Evolutionary conservation across 2,113 vertebrate genomes (phyloP), one percentile per base, ranked within the genome.

Genomic region (Aramus guarauna): DNA sequence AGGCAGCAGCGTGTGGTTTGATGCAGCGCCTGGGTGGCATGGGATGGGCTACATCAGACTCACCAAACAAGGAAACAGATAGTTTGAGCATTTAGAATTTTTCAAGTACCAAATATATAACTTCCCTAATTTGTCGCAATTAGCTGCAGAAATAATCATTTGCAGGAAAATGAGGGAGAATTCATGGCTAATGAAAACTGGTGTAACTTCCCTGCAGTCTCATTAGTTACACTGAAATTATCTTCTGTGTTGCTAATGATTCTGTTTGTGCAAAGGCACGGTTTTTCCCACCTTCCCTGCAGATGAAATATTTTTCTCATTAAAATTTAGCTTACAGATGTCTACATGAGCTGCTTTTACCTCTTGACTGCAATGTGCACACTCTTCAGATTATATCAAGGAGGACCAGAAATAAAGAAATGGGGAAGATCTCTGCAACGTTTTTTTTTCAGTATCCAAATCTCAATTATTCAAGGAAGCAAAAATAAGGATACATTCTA

Each of bases 271-370:
- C 52, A 86, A 84, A 94, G 59, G 75, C 39, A 82, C 14, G 12
- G 18, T 32, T 81, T 52, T 12, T 5, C 10, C 11, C 34, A 9
- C 12, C 14, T 83, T 85, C 52, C 29, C 68, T 91, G 41, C 58
- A 92, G 67, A 90, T 43, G n/a, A 94, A 93, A 19, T n/a, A 68
- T 60, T 94, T 86, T 92, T 86, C 68, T 92, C 68, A 68, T 95
- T 85, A 85, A 89, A 94, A 87, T 92, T 89, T 85, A 93, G 39
- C 66, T 95, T 74, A 73, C 27, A 62, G 47, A 68, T 79, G 43
- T 75, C 87, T 56, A 16, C 36, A 15, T 15, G 56, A 82, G 39
- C 68, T 91, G 47, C 47, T 68, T 92, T 94, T 89, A 63, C 63
- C 24, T 77, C 82, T 85, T 77, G 30, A 92, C 36, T 84, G n/a